Evolutionary conservation across 2,113 vertebrate genomes (phyloP).

Genomic region (Sceloporus tristichus): DNA sequence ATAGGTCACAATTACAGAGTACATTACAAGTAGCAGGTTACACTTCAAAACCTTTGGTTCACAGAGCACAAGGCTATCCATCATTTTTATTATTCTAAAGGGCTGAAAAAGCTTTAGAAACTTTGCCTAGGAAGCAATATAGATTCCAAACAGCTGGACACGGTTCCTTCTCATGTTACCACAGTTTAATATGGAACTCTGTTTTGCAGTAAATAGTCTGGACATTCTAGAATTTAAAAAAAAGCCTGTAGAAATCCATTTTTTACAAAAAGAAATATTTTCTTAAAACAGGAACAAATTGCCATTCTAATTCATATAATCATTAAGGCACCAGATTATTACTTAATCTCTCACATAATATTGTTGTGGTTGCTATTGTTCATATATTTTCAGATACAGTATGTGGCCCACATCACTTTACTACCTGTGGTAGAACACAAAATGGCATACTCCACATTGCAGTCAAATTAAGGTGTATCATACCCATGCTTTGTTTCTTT

Average conservation of each 20-base stretch:
- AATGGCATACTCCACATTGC: no score
- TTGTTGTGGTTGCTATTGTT: not conserved
- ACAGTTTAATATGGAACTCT: slow-evolving; percentile 67
- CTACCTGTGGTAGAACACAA: no score
- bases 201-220: slow-evolving; percentile 73
- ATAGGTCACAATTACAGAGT: slow-evolving; percentile 71
- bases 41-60: slow-evolving; percentile 79
- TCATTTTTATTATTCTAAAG: slow-evolving; percentile 78
- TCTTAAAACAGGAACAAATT: slow-evolving; percentile 57
- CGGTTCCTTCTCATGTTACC: slow-evolving; percentile 67
- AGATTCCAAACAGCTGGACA: slow-evolving; percentile 74
- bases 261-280: slow-evolving; percentile 14
- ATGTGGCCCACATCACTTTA: no score
- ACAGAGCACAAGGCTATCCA: slow-evolving; percentile 71
- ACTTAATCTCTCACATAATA: slow-evolving; percentile 57
- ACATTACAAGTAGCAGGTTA: slow-evolving; percentile 78
- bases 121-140: slow-evolving; percentile 73
- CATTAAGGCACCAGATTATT: slow-evolving; percentile 44
- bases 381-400: no score
- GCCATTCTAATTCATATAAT: slow-evolving; percentile 66
- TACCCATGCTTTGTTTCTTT: no score
- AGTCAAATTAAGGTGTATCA: no score
- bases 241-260: slow-evolving; percentile 61
- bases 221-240: slow-evolving; percentile 59
- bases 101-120: slow-evolving; percentile 73